Evolutionary conservation across 2,888 invertebrate genomes (phyloP).

Genomic region (Dasysyrphus tricinctus): DNA sequence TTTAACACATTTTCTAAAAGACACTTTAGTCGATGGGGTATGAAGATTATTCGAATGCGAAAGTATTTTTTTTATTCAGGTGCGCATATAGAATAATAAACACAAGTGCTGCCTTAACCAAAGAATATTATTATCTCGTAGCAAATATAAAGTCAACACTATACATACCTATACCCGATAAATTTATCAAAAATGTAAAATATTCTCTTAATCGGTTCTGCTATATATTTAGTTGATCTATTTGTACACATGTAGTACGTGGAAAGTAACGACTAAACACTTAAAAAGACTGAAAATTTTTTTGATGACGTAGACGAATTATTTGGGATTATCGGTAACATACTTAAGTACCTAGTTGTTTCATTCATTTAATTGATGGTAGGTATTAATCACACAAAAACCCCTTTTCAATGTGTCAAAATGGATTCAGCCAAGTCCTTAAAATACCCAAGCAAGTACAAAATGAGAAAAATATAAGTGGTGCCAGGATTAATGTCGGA

Average conservation of each 20-base stretch:
- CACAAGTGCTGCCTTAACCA: neutral
- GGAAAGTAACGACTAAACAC: no score
- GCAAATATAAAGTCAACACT: neutral
- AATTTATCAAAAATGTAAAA: neutral
- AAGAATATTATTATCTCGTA: neutral
- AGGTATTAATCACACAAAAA: no score
- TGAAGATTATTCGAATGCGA: neutral
- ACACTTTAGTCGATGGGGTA: neutral
- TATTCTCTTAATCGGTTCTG: neutral
- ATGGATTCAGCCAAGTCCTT: no score
- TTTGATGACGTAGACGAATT: no score
- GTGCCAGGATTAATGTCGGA: no score
- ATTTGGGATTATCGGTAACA: no score
- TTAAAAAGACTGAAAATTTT: no score
- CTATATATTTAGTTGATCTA: neutral
- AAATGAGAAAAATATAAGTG: no score
- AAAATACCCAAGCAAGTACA: no score
- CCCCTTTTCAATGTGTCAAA: no score
- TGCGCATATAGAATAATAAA: constrained; percentile 13
- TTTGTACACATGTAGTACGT: neutral
- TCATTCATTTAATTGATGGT: no score
- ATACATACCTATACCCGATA: neutral
- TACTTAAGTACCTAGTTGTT: no score
- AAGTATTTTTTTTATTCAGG: neutral
- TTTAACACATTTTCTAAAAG: neutral